Percentiles rank a stretch among this genome's conserved stretches.
phyloP scores from a whole-genome alignment of 2,888 invertebrate species.

The Ommatoiulus sabulosus region DNA sequence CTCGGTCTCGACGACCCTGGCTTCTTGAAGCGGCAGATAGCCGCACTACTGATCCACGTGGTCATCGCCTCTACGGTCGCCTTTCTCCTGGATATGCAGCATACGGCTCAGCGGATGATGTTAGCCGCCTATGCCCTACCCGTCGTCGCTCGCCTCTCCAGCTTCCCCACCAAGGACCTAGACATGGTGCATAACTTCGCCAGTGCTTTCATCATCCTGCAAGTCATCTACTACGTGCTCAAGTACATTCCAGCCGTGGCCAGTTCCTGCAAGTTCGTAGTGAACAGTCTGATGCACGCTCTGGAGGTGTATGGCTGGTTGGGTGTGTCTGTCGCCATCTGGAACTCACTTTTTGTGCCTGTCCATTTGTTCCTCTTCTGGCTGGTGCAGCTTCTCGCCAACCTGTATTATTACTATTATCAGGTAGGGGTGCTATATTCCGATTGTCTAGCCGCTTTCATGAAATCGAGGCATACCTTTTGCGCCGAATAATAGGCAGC shows the following conservation, averaged over 20 bases:
- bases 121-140: slow-evolving; percentile 70
- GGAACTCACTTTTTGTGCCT: slow-evolving; percentile 69
- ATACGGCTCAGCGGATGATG: slow-evolving; percentile 65
- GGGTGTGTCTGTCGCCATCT: slow-evolving; percentile 66
- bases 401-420: slow-evolving; percentile 65
- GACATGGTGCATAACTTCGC: slow-evolving; percentile 69
- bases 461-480: too few species aligned
- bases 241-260: slow-evolving; percentile 67
- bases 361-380: slow-evolving; percentile 71
- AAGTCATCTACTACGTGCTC: slow-evolving; percentile 68
- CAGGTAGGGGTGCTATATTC: slow-evolving; percentile 52
- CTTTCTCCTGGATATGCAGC: slow-evolving; percentile 67
- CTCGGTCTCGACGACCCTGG: slow-evolving; percentile 61
- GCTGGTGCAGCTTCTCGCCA: slow-evolving; percentile 68
- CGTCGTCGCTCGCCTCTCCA: slow-evolving; percentile 69
- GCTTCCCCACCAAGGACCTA: slow-evolving; percentile 66
- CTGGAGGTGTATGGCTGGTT: slow-evolving; percentile 64
- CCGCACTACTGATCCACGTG: slow-evolving; percentile 66
- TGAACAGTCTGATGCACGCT: slow-evolving; percentile 64
- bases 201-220: slow-evolving; percentile 67
- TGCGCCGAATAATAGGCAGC: too few species aligned
- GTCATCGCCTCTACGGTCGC: slow-evolving; percentile 65
- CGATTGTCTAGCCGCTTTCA: too few species aligned
- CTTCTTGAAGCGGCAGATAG: slow-evolving; percentile 65
- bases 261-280: slow-evolving; percentile 64